These are phyloP conservation scores for Limnephilus lunatus DNA, from an alignment of 2,888 invertebrate species.

Conservation along the genomic window DNA sequence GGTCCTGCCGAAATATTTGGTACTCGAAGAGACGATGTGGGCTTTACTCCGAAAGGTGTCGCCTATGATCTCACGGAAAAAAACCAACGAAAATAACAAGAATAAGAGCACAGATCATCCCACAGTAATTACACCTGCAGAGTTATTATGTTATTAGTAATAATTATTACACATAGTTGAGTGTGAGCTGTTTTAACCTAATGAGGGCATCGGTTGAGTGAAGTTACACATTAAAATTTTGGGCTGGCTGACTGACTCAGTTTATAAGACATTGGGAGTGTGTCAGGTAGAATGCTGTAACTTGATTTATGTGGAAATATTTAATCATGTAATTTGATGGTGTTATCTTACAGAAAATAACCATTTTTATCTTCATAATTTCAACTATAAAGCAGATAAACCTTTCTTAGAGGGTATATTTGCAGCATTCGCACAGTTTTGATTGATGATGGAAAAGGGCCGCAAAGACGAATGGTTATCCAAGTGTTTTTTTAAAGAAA, in stretches of 20 bases:
- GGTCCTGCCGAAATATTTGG: conserved; percentile 22
- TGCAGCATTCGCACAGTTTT: too few species aligned
- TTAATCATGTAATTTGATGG: background rate
- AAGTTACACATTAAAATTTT: background rate
- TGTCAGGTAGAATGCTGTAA: background rate
- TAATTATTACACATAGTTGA: background rate
- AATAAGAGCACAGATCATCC: conserved; percentile 40
- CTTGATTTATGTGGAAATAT: background rate
- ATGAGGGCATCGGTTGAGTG: conserved; percentile 28
- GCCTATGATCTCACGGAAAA: conserved; percentile 41
- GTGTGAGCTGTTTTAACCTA: conserved; percentile 14
- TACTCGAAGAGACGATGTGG: conserved; percentile 20
- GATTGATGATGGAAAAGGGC: too few species aligned
- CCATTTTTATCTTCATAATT: background rate
- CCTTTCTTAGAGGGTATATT: too few species aligned
- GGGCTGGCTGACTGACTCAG: background rate
- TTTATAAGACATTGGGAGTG: background rate
- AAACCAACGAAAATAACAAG: background rate
- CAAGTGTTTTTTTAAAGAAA: too few species aligned
- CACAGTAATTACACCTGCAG: conserved; percentile 32
- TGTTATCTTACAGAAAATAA: background rate
- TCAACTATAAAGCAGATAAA: background rate
- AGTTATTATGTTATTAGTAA: conserved; percentile 18
- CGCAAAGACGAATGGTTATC: too few species aligned
- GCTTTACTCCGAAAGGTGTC: conserved; percentile 14